Base-by-base conservation (phyloP, 2,113 vertebrate species). In the Equus przewalskii region DNA sequence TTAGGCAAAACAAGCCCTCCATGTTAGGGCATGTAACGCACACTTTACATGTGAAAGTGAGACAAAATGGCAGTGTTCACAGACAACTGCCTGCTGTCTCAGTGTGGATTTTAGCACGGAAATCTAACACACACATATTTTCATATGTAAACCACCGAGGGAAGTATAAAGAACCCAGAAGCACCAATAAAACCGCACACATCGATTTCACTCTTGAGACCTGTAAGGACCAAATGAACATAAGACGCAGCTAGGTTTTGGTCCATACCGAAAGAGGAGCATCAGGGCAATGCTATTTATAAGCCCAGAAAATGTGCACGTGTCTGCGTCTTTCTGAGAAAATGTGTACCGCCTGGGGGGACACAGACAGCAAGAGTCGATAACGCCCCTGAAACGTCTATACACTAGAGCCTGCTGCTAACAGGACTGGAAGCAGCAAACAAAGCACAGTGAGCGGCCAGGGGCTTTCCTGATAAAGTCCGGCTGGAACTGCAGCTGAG, bases 311-410 rank as follows among this genome's bases (percentile, higher is more conserved):
- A 70, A 41, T 8, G 46, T 54, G 8, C 5, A 18, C 1, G 12
- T 49, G 5, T 46, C 41, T 2, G 3, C 49, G 75, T 11, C 64
- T 24, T 58, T 78, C 33, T 65, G 33, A 82, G 73, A 44, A 62
- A 33, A 21, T 44, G 22, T 67, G 41, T 7, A 64, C 4, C 65
- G 69, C 10, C 10, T 21, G 3, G 3, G 18, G 11, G 4, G 33
- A 12, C 6, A 2, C 0, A 41, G 0, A 33, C 1, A 69, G 0
- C 5, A 41, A 36, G 36, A 76, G 28, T 2, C 54, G 30, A 44
- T 13, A 41, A 49, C 6, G 46, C 13, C 46, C 67, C 67, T 54
- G 15, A 41, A 26, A 54, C 30, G 49, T 67, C 30, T 80, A 0
- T 11, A 41, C 22, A 44, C 7, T 1, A 65, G 16, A 58, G 26